These are phyloP conservation scores for Tamias sibiricus DNA, from an alignment of 2,113 vertebrate genomes.

Conservation along the genomic window DNA sequence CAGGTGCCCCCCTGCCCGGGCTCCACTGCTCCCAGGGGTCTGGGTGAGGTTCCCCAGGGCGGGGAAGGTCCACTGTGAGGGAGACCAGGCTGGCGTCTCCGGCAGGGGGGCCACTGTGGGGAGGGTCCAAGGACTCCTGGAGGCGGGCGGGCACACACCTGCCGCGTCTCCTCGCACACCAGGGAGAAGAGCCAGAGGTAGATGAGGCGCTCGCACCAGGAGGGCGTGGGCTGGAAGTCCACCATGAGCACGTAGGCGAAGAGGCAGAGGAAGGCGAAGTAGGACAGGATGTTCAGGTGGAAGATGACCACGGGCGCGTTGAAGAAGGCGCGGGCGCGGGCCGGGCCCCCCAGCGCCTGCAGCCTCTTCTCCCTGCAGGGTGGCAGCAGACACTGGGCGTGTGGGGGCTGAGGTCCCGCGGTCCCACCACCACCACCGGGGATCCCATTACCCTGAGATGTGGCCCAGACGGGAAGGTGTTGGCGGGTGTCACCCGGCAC, in stretches of 20 bases:
- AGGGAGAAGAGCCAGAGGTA: slow-evolving; percentile 95
- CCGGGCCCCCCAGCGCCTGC: slow-evolving; percentile 80
- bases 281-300: slow-evolving; percentile 94
- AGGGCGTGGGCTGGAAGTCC: slow-evolving; percentile 93
- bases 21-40: too few species aligned
- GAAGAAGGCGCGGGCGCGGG: slow-evolving; percentile 88
- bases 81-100: too few species aligned
- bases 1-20: background rate
- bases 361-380: slow-evolving; percentile 74
- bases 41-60: fast-evolving
- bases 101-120: background rate
- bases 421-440: background rate
- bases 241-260: slow-evolving; percentile 95
- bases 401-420: too few species aligned
- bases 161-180: slow-evolving; percentile 94
- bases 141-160: slow-evolving; percentile 86
- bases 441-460: background rate
- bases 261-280: slow-evolving; percentile 95
- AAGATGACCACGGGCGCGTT: slow-evolving; percentile 93
- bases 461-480: fast-evolving
- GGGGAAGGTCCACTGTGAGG: background rate
- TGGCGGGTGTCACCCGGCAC: background rate
- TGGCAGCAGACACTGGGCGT: fast-evolving
- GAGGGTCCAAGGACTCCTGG: fast-evolving
- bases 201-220: slow-evolving; percentile 90